Base-by-base conservation (phyloP, 2,888 invertebrate species). In the Sthenelais limicola region DNA sequence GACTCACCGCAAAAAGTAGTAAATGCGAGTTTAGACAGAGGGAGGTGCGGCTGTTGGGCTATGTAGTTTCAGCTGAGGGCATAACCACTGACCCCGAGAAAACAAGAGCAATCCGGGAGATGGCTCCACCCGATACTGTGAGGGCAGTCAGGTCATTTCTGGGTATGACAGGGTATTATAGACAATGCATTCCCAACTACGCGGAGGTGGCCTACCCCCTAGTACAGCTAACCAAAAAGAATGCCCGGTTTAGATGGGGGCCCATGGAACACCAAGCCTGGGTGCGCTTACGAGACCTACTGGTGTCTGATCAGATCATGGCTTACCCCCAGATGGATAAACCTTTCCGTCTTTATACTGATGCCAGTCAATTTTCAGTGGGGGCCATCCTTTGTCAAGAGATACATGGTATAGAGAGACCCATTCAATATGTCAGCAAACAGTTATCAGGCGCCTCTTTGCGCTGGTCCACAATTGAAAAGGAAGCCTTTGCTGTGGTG, bases 111-210 rank as follows among this genome's bases (percentile, higher is more conserved):
- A 71, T 71, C 30, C 7, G 26, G 1, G 49, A 58, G 12, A 26
- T 71, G 56, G 56, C 38, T 3, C 38, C 54, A 15, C 71, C 71
- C 28, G 18, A 18, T 18, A 47, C n/a, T 28, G 58, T 58, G n/a
- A 71, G 18, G 35, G 71, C n/a, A 18, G 58, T 71, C 3, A 18
- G 49, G 7, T 30, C 49, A 28, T 54, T 71, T 24, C 43, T 71
- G n/a, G 71, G 71, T 15, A 69, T 74, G 69, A 26, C 66, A 1
- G 69, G 66, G 9, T 74, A 73, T 47, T 74, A 74, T 43, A 24
- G 73, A 21, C 32, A 68, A 32, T 54, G 43, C 38, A 33, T 74
- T 2, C 62, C 58, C 1, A 43, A 68, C 18, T 74, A 48, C 28
- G 69, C 74, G 24, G n/a, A 51, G 26, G 48, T 70, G 18, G 72